Base-by-base conservation (phyloP, 2,888 invertebrate genomes). In the Stenurella melanura region DNA sequence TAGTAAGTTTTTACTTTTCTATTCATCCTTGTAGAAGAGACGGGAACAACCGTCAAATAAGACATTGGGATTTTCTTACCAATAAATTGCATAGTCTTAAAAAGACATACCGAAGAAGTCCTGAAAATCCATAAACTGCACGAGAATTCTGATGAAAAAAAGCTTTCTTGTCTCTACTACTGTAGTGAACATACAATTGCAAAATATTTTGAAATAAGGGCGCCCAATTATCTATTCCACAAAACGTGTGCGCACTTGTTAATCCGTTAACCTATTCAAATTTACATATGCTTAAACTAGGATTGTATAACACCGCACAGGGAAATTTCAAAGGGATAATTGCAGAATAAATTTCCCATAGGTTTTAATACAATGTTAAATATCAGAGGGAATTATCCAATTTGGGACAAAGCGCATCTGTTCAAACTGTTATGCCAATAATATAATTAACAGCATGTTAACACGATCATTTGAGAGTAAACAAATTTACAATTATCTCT, bases 371-470 rank as follows among this genome's bases (percentile, higher is more conserved):
- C 60, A 42, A 11, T 70, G 70, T 34, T 70, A 63, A 63, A 72
- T 63, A 72, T 72, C 18, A 54, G 26, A 10, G 70, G 18, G 26
- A 42, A 72, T 72, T 42, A 63, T 60, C 42, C 70, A 26, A 21
- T 54, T 54, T 72, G 50, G 30, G 54, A 26, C 26, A 21, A 42
- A 61, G 63, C 60, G 61, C 63, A 42, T 61, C 63, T 70, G 69
- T 69, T 38, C n/a, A 34, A 70, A 70, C 70, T 61, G 54, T 63
- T 72, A 50, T 50, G 63, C 63, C 61, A 61, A 72, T 72, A 63
- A 56, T 72, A 63, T 70, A 54, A 63, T 72, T 72, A 72, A 72
- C 70, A 70, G 38, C 42, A 34, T 70, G 70, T 61, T 70, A 70
- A 70, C 70, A 70, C 18, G 60, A 19, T n/a, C 42, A 21, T 70